Conservation (phyloP, 2,888 invertebrate genomes). For the Sclerodermus sp. region DNA sequence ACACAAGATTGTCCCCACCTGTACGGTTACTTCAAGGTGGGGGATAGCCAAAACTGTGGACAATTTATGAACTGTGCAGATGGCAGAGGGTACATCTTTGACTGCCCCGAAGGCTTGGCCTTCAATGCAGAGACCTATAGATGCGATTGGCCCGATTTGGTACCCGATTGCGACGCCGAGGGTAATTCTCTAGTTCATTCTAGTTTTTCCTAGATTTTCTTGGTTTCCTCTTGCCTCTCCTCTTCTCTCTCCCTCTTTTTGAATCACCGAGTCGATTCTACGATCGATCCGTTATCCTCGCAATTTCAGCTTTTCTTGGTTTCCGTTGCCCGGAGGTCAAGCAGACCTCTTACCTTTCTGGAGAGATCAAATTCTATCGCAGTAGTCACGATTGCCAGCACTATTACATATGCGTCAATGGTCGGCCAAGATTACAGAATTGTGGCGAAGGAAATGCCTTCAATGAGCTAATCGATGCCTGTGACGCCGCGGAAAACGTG, state of each 20-base stretch:
- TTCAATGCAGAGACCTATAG: conserved; percentile 72
- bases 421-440: conserved; percentile 72
- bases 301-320: conserved; percentile 76
- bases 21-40: conserved; percentile 78
- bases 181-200: conserved; percentile 59
- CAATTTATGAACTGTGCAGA: conserved; percentile 81
- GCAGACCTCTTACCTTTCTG: conserved; percentile 54
- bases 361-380: conserved; percentile 61
- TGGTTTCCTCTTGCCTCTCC: no score
- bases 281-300: no score
- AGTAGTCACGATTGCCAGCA: conserved; percentile 72
- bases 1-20: conserved; percentile 82
- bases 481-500: conserved; percentile 79
- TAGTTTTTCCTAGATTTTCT: no score
- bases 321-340: conserved; percentile 75
- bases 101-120: conserved; percentile 83
- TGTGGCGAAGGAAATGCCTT: conserved; percentile 80
- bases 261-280: no score
- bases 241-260: no score
- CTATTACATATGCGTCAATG: conserved; percentile 76
- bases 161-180: conserved; percentile 78
- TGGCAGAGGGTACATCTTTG: conserved; percentile 73
- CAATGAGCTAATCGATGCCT: conserved; percentile 71
- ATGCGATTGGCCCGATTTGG: conserved; percentile 89
- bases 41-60: conserved; percentile 70